These are phyloP conservation scores for Ochotona curzoniae DNA, from an alignment of 2,113 vertebrate genomes.

Conservation along the genomic window DNA sequence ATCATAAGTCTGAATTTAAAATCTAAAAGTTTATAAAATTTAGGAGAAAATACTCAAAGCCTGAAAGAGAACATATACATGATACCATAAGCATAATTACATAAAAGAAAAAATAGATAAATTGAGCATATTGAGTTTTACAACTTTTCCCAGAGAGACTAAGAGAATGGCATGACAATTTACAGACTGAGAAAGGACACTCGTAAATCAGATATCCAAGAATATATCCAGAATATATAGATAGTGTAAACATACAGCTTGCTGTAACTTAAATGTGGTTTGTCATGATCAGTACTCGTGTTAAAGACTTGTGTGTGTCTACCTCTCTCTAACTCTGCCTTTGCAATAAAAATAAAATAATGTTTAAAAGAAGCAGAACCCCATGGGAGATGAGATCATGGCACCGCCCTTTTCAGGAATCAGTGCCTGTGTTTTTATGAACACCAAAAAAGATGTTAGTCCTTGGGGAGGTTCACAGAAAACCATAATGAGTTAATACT, in stretches of 20 bases:
- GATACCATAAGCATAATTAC: neutral
- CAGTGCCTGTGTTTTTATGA: neutral
- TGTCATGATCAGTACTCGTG: too few species aligned
- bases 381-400: too few species aligned
- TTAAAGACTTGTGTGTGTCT: too few species aligned
- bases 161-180: neutral
- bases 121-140: slow-evolving; percentile 18
- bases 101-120: slow-evolving; percentile 17
- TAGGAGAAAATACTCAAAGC: neutral
- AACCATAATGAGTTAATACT: neutral
- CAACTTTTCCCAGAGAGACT: neutral
- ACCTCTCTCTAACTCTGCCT: neutral
- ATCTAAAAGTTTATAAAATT: neutral
- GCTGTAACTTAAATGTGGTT: too few species aligned
- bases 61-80: neutral
- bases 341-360: neutral
- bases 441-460: neutral
- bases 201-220: neutral
- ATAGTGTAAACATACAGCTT: neutral
- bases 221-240: neutral
- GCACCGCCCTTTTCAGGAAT: too few species aligned
- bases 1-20: slow-evolving; percentile 2
- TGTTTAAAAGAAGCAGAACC: too few species aligned
- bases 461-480: neutral
- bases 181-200: neutral